Evolutionary conservation across 2,888 invertebrate species (phyloP).

Genomic region (Pyralis farinalis): DNA sequence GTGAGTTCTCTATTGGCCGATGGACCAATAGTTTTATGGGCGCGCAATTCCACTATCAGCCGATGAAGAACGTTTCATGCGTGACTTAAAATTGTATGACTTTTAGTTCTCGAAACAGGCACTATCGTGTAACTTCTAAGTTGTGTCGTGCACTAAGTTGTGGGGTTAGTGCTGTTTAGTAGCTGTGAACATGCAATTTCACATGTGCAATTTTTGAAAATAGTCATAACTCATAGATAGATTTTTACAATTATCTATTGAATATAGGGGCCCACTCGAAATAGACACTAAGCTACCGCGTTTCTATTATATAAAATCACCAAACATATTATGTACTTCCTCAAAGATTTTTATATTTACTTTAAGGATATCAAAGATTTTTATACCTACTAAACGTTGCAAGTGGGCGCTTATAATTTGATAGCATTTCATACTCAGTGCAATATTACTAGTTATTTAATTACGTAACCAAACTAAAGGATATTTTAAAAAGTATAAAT

Average conservation of each 20-base stretch:
- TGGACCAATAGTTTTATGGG: too few species aligned
- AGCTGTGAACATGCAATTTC: constrained; percentile 79
- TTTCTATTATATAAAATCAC: constrained; percentile 62
- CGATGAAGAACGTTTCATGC: too few species aligned
- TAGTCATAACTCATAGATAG: constrained; percentile 80
- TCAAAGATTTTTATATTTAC: constrained; percentile 77
- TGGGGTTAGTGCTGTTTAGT: constrained; percentile 65
- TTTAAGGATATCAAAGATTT: constrained; percentile 70
- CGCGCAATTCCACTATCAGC: too few species aligned
- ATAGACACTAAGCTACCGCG: constrained; percentile 60
- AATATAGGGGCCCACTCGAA: constrained; percentile 76
- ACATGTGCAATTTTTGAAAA: constrained; percentile 79
- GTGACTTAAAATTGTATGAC: too few species aligned
- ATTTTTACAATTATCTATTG: constrained; percentile 76
- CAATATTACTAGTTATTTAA: constrained; percentile 83
- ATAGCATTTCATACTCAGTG: constrained; percentile 82
- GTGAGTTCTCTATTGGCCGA: too few species aligned
- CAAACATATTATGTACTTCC: constrained; percentile 60
- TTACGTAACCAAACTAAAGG: constrained; percentile 82
- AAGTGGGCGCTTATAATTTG: constrained; percentile 80
- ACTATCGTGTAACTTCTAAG: too few species aligned
- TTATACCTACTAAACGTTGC: constrained; percentile 62
- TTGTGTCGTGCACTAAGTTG: too few species aligned
- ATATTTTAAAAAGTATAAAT: constrained; percentile 71
- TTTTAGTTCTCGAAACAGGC: too few species aligned